phyloP scores from a whole-genome alignment of 2,113 vertebrate species.

The Hypocryptadius cinnamomeus region DNA sequence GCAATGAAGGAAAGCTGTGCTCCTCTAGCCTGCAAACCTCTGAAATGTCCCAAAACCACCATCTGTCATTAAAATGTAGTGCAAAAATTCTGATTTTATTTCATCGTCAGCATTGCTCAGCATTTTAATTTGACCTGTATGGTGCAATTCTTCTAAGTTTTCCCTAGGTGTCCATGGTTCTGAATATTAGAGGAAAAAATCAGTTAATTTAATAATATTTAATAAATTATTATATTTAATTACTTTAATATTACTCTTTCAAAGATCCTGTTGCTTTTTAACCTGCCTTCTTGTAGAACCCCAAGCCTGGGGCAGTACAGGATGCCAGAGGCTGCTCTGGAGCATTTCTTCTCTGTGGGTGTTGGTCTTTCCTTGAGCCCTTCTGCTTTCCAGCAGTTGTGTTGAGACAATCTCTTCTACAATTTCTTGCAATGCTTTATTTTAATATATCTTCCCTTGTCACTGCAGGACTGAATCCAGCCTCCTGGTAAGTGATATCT shows the following conservation, averaged over 20 bases:
- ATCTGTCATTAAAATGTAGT: neutral
- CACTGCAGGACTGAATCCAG: neutral
- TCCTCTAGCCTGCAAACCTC: neutral
- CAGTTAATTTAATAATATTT: neutral
- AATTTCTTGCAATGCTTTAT: constrained; percentile 19
- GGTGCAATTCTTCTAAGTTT: neutral
- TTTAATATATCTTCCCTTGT: constrained; percentile 22
- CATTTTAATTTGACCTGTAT: neutral
- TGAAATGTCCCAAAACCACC: neutral
- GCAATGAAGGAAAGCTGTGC: neutral
- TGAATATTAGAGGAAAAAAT: neutral
- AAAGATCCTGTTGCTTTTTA: neutral
- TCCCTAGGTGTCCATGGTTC: neutral
- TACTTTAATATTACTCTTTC: neutral
- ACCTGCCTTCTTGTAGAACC: neutral
- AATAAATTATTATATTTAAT: neutral
- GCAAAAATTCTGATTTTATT: neutral
- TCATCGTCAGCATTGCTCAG: neutral
- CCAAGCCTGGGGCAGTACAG: neutral
- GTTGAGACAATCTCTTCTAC: neutral
- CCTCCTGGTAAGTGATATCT: neutral
- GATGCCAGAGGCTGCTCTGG: neutral
- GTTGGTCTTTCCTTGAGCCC: neutral
- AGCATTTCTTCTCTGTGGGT: neutral
- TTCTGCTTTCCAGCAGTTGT: neutral